These are phyloP conservation scores for Pseudoatta argentina DNA, from an alignment of 1,140 invertebrate genomes.

Conservation along the genomic window DNA sequence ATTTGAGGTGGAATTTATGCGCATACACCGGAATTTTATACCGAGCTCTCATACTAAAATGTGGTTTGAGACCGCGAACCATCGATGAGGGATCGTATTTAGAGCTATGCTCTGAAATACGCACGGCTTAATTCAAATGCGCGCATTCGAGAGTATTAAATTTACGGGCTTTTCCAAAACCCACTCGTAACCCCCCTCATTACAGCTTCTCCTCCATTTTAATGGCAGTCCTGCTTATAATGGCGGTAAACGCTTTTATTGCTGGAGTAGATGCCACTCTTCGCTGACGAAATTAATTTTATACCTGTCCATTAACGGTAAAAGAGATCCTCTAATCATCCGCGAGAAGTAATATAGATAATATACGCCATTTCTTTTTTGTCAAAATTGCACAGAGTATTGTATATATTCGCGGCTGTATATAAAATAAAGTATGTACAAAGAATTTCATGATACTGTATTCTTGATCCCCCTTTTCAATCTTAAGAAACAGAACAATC, in stretches of 20 bases:
- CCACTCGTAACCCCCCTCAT: constrained; percentile 61
- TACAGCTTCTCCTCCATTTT: constrained; percentile 47
- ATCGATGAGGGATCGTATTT: constrained; percentile 34
- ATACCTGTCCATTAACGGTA: constrained; percentile 4
- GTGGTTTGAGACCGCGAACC: constrained; percentile 18
- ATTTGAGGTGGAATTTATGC: not conserved
- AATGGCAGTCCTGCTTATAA: constrained; percentile 63
- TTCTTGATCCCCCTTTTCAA: not conserved
- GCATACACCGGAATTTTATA: constrained; percentile 30
- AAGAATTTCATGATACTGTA: not conserved
- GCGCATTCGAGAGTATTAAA: constrained; percentile 57
- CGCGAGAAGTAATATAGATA: not conserved
- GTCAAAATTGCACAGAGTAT: not conserved
- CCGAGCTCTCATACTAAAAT: constrained; percentile 11
- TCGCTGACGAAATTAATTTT: constrained; percentile 62
- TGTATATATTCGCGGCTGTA: not conserved
- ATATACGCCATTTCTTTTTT: not conserved
- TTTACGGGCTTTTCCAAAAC: constrained; percentile 70
- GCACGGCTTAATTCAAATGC: constrained; percentile 56
- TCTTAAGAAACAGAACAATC: not conserved
- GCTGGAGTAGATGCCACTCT: constrained; percentile 40
- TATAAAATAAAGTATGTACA: not conserved
- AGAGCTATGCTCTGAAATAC: constrained; percentile 3
- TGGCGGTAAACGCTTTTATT: constrained; percentile 64
- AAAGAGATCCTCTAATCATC: not conserved